These are phyloP conservation scores for Nettapus auritus DNA, from an alignment of 2,113 vertebrate genomes.

Conservation along the genomic window DNA sequence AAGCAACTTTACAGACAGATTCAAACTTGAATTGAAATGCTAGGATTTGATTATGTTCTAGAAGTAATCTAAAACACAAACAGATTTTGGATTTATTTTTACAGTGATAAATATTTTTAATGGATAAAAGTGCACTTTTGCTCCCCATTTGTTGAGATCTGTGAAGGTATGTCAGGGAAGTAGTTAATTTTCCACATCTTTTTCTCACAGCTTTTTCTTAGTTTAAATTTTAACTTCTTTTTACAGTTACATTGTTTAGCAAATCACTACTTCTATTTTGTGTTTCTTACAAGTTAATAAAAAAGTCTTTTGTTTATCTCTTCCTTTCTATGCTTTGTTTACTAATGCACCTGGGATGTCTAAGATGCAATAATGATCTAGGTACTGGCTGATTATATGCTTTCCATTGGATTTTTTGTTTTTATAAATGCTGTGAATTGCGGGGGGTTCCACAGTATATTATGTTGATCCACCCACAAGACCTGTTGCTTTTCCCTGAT, in stretches of 20 bases:
- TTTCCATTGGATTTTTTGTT: not conserved
- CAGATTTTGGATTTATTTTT: not conserved
- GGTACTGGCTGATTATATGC: not conserved
- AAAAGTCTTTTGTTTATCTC: not conserved
- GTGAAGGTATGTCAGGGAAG: not conserved
- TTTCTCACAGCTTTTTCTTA: not conserved
- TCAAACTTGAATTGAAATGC: not conserved
- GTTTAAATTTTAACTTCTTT: not conserved
- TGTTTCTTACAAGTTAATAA: not conserved
- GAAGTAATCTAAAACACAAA: not conserved
- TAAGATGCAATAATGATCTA: not conserved
- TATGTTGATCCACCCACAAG: not conserved
- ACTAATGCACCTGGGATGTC: not conserved
- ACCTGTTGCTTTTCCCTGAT: not conserved
- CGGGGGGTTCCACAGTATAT: not conserved
- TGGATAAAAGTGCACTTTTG: not conserved
- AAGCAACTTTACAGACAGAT: not conserved
- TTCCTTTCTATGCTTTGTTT: not conserved
- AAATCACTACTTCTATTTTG: not conserved
- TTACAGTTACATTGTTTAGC: not conserved
- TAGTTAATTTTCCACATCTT: not conserved
- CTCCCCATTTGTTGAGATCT: not conserved
- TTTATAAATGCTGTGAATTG: not conserved
- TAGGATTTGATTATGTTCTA: not conserved
- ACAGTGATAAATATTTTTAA: not conserved